Conservation (phyloP, 2,797 vertebrate species). For the Buceros bicornis region DNA sequence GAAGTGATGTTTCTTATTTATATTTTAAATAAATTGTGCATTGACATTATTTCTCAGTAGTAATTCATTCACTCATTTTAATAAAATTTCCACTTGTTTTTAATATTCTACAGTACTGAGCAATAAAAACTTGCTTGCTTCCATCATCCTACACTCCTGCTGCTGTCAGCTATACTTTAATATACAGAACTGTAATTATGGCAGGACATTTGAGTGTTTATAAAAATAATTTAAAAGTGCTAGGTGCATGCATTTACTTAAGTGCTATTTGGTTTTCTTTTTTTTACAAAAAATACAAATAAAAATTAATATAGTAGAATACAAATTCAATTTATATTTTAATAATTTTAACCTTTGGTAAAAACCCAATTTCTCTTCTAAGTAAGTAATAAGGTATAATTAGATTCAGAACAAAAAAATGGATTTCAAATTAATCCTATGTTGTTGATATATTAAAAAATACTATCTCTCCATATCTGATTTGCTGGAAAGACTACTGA, state of each 20-base stretch:
- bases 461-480: not conserved
- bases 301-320: not conserved
- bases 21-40: not conserved
- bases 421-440: not conserved
- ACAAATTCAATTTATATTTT: not conserved
- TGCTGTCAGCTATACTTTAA: not conserved
- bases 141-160: not conserved
- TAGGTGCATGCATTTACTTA: not conserved
- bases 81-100: not conserved
- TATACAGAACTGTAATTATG: not conserved
- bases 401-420: not conserved
- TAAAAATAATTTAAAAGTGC: not conserved
- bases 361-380: not conserved
- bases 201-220: not conserved
- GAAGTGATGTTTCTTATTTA: not conserved
- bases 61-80: not conserved
- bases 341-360: not conserved
- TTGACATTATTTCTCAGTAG: not conserved
- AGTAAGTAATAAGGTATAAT: not conserved
- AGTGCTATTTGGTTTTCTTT: not conserved
- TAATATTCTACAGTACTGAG: not conserved
- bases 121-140: not conserved
- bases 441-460: not conserved
- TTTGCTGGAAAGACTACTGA: not conserved
- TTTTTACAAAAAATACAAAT: not conserved